Base-by-base conservation (phyloP, 2,797 vertebrate genomes). In the Chrosomus eos region DNA sequence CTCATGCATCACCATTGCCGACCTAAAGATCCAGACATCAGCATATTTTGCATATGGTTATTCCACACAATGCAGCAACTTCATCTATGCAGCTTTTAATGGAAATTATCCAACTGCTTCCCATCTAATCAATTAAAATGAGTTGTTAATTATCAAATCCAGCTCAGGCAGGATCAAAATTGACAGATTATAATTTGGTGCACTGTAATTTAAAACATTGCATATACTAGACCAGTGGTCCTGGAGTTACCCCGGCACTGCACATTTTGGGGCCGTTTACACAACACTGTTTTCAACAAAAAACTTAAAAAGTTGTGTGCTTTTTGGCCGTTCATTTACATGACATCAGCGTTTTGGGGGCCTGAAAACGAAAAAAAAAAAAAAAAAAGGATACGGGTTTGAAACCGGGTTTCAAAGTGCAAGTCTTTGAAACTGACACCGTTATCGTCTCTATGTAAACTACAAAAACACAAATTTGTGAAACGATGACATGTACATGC, bases 61-160 rank as follows among this genome's bases (percentile, higher is more conserved):
- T 62, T 62, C 55, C 21, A 73, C 26, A 16, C 66, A 82, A 33
- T 60, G 80, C 45, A 70, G 64, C 45, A 80, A 51, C 28, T 36
- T 80, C 3, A 43, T 58, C 23, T 48, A 48, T 16, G 45, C 45
- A 48, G 45, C 14, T 48, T 48, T 79, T 28, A 21, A 16, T 48
- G 7, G 9, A 75, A 75, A 13, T 28, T 58, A 23, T 45, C 67
- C 11, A 40, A 51, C 16, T 4, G 2, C 45, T 80, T 53, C 43
- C 9, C 23, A 36, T 10, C 13, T 38, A 53, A 53, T 55, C 31
- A 68, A 55, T 53, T 36, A 4, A 64, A 62, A 78, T 18, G 1
- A 31, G 13, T n/a, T 33, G 62, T 66, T 66, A 48, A 72, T 40
- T 19, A 31, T 43, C 58, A 7, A 60, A 3, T 38, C 18, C 18